Evolutionary conservation across 2,888 invertebrate genomes (phyloP).

Genomic region (Galerucella nymphaeae): DNA sequence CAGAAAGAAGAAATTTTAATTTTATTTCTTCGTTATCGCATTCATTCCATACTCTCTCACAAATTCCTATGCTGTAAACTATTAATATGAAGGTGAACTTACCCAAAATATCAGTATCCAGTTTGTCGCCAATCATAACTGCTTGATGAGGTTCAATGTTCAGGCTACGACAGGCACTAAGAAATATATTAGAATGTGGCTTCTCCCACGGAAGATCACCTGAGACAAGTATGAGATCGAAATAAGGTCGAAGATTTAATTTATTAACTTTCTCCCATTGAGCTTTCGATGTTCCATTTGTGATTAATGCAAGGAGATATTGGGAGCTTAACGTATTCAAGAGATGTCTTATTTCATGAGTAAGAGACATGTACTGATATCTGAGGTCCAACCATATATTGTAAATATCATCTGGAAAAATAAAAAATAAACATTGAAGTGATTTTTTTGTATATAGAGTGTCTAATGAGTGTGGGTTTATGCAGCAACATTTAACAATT

Average conservation of each 20-base stretch:
- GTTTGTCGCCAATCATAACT: slow-evolving; percentile 85
- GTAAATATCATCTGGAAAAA: slow-evolving; percentile 74
- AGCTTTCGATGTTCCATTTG: slow-evolving; percentile 86
- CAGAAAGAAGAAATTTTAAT: too few species aligned
- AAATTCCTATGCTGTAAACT: too few species aligned
- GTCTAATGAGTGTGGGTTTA: too few species aligned
- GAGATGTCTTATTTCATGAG: slow-evolving; percentile 76
- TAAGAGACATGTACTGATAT: slow-evolving; percentile 79
- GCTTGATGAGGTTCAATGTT: slow-evolving; percentile 80
- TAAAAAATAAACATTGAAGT: too few species aligned
- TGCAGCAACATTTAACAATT: too few species aligned
- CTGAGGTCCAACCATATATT: slow-evolving; percentile 82
- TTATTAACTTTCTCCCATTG: slow-evolving; percentile 90
- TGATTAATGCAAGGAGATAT: slow-evolving; percentile 83
- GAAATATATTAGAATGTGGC: slow-evolving; percentile 84
- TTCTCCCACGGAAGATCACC: slow-evolving; percentile 90
- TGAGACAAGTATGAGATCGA: slow-evolving; percentile 84
- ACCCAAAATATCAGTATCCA: slow-evolving; percentile 89
- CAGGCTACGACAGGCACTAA: slow-evolving; percentile 81
- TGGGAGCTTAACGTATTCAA: slow-evolving; percentile 77
- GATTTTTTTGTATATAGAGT: too few species aligned
- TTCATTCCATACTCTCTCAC: too few species aligned
- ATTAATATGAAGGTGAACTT: slow-evolving; percentile 48
- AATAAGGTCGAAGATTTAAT: slow-evolving; percentile 76
- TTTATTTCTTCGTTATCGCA: too few species aligned